Evolutionary conservation across 30 jellyfish, hydroid and myxozoan genomes (phyloP).

Genomic region (Aurelia sp.): DNA sequence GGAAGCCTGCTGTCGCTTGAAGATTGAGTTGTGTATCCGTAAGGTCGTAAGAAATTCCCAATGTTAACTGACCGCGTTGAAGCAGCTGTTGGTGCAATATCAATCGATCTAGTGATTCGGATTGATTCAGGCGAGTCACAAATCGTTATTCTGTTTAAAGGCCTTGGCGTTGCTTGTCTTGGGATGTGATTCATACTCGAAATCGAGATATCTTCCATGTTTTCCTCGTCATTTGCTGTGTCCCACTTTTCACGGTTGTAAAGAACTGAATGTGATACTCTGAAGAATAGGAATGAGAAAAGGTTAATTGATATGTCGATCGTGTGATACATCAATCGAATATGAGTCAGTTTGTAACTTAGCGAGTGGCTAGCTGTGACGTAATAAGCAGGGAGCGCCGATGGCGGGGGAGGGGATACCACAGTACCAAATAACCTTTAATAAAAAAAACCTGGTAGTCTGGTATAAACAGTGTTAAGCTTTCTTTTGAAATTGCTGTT

Average conservation of each 20-base stretch:
- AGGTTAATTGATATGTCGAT: background rate
- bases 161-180: conserved; percentile 14
- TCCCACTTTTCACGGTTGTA: conserved; percentile 44
- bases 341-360: background rate
- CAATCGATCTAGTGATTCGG: conserved; percentile 38
- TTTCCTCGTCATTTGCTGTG: conserved; percentile 19
- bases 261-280: conserved; percentile 47
- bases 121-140: conserved; percentile 31
- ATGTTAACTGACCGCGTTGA: conserved; percentile 22
- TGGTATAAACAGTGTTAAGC: too few relatives aligned
- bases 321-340: conserved; percentile 7
- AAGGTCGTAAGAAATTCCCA: conserved; percentile 12
- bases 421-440: too few relatives aligned
- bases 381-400: too few relatives aligned
- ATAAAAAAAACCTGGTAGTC: too few relatives aligned
- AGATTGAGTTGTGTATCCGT: conserved; percentile 32
- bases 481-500: too few relatives aligned
- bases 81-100: conserved; percentile 1
- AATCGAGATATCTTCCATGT: conserved; percentile 18
- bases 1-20: conserved; percentile 51
- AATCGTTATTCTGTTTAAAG: conserved; percentile 18
- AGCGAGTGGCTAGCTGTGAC: too few relatives aligned
- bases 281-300: background rate
- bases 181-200: background rate
- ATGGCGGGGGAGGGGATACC: too few relatives aligned